Base-by-base conservation (phyloP, 1,140 invertebrate genomes). In the Papilio dardanus region DNA sequence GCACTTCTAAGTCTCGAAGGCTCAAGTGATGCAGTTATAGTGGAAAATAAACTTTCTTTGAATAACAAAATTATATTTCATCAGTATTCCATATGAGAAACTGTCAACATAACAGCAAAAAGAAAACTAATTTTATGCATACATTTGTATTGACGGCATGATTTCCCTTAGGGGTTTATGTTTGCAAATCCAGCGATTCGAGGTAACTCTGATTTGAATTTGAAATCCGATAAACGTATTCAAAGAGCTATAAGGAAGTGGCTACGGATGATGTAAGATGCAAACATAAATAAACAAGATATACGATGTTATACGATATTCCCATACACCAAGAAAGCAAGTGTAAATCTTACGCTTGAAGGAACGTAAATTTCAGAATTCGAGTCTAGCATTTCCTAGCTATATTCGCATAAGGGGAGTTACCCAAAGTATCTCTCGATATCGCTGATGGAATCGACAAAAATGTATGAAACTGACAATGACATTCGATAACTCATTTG, bases 251-350 rank as follows among this genome's bases (percentile, higher is more conserved):
- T 85, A 89, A 83, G 75, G 84, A 81, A 88, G 83, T 81, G 85
- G 85, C 80, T 86, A 85, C 81, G 86, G 85, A 78, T 81, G 81
- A 82, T 85, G 86, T 89, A 91, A 90, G 87, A 88, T 91, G 88
- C 91, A 91, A 91, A 91, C 88, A 92, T 93, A 93, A 93, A 93
- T 93, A 92, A 92, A 77, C 86, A 90, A 91, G 91, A 92, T 87
- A 80, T 90, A 92, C 88, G 87, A 84, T 85, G 85, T 90, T 92
- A 90, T 92, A 92, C 84, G 90, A 91, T 88, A 91, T 88, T 85
- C 85, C 86, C 86, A 92, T 88, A 88, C 89, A 90, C 85, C 83
- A 83, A 83, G 79, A 79, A 73, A 31, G 81, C 79, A 79, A 73
- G 77, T 77, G 81, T 91, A 91, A 91, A 91, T 90, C 86, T 83